Evolutionary conservation across 2,888 invertebrate species (phyloP).

Genomic region (Anorthoa munda): DNA sequence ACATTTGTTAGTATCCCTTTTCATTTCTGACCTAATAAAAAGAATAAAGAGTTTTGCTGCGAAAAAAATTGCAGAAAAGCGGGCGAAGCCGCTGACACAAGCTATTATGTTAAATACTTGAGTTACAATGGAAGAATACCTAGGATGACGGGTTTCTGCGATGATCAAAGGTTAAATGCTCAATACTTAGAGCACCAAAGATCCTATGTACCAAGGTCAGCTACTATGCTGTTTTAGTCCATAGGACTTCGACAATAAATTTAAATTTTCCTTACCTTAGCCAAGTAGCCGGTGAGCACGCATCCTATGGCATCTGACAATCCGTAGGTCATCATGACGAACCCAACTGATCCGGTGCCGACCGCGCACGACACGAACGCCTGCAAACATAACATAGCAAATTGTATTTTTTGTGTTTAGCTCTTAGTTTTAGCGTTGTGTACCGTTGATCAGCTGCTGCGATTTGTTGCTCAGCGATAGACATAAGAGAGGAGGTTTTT

Average conservation of each 20-base stretch:
- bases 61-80: too few relatives aligned
- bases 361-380: conserved; percentile 91
- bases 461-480: background rate
- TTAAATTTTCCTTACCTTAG: conserved; percentile 75
- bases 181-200: too few relatives aligned
- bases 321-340: conserved; percentile 93
- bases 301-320: conserved; percentile 92
- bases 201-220: too few relatives aligned
- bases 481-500: background rate
- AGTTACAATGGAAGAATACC: background rate
- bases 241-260: too few relatives aligned
- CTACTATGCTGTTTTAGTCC: too few relatives aligned
- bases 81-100: too few relatives aligned
- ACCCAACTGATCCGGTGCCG: conserved; percentile 93
- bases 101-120: too few relatives aligned
- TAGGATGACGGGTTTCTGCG: background rate
- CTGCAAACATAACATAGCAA: conserved; percentile 75
- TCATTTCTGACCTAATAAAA: too few relatives aligned
- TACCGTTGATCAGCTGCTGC: background rate
- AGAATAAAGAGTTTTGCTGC: too few relatives aligned
- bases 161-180: background rate
- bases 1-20: background rate
- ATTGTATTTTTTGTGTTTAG: background rate
- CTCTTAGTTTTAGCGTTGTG: background rate
- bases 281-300: conserved; percentile 83